Evolutionary conservation across 2,888 invertebrate genomes (phyloP), one percentile per base, ranked within the genome.

Genomic region (Coecobrya sp.): DNA sequence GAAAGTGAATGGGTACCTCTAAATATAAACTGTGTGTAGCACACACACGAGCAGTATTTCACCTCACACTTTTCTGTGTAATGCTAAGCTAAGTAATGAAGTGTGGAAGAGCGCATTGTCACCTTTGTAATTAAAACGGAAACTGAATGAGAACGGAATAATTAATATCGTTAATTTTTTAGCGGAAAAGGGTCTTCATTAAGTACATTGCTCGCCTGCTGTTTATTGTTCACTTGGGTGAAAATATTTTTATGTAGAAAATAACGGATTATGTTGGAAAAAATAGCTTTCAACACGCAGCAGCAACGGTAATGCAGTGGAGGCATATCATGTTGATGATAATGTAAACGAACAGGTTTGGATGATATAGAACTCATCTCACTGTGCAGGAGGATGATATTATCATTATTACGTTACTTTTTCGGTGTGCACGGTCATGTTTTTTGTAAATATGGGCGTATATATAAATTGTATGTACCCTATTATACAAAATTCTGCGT

Each of bases 101-200:
- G 85, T 85, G 85, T 45, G 25, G 65, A 59, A 62, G 82, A n/a
- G 42, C 65, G 16, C 59, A 45, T 22, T 82, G 59, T 82, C 59
- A 62, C 42, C n/a, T 36, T 62, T 62, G 22, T 82, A 82, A 82
- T 82, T 82, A 82, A 82, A 82, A 42, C 22, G 49, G 27, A 10
- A 2, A 68, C 68, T 68, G 45, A 10, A 27, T 49, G 85, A 45
- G 59, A 82, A 62, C 25, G 65, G 36, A 25, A 45, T 85, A 49
- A 85, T 85, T 85, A 85, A 85, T 85, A 25, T 68, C n/a, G 65
- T 85, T 68, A 68, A 45, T 82, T 82, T 49, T 45, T 68, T 49
- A 68, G 45, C 59, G 49, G 49, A 68, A 68, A 19, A n/a, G 27
- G 27, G 68, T 85, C 68, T 49, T 85, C 85, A 85, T 85, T 85